A percentile compares a stretch with the other conserved stretches of the same genome.
Evolutionary conservation across 2,113 vertebrate species (phyloP).

Genomic region (Rhinogobius similis): DNA sequence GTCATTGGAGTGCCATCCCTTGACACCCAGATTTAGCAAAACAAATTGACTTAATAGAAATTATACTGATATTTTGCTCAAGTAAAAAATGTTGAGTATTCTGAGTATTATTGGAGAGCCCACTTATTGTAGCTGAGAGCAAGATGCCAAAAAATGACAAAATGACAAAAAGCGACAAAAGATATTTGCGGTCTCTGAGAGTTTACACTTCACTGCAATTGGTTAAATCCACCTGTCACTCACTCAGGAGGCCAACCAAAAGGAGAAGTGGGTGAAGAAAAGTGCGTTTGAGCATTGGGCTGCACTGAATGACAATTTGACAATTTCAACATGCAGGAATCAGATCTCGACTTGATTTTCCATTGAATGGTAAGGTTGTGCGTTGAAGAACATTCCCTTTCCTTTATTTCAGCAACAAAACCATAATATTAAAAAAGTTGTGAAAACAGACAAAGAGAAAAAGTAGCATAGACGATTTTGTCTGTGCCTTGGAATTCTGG

Average conservation of each 20-base stretch:
- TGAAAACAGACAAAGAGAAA: background rate
- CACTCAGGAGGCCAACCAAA: background rate
- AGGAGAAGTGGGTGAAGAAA: background rate
- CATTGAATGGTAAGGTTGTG: no score
- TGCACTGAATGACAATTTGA: background rate
- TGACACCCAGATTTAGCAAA: background rate
- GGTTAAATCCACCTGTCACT: background rate
- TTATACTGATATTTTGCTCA: background rate
- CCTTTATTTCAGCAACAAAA: no score
- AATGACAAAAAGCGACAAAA: no score
- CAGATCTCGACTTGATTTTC: no score
- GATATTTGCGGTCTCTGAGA: no score
- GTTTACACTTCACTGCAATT: background rate
- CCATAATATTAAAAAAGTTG: background rate
- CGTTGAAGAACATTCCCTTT: no score
- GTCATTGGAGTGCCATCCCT: no score
- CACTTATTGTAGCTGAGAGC: no score
- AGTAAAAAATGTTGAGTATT: background rate
- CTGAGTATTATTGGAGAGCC: background rate
- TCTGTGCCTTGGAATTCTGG: slow-evolving; percentile 37
- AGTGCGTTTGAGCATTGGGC: background rate
- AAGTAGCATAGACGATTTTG: slow-evolving; percentile 6
- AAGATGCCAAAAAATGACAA: no score
- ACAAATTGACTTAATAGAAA: background rate
- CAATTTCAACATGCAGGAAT: background rate